A percentile compares a stretch with the other conserved stretches of the same genome.
These are phyloP conservation scores for Danio tinwini DNA, from an alignment of 2,797 vertebrate species.

Conservation along the genomic window DNA sequence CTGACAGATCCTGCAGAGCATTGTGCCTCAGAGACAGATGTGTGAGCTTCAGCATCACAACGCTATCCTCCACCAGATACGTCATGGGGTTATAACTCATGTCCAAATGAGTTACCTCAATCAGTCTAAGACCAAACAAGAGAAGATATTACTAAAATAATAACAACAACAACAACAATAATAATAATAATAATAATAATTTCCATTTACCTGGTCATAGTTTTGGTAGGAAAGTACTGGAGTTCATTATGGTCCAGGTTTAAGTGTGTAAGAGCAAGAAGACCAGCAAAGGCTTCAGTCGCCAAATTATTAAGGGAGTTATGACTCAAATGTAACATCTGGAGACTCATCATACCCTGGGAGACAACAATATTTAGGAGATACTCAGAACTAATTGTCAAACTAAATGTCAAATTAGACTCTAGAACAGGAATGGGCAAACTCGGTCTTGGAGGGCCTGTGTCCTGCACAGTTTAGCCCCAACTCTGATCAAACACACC, in stretches of 20 bases:
- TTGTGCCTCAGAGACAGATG: constrained; percentile 85
- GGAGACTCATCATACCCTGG: constrained; percentile 84
- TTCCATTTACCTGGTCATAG: constrained; percentile 78
- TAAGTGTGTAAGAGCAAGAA: constrained; percentile 83
- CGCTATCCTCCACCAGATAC: constrained; percentile 82
- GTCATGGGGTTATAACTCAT: constrained; percentile 89
- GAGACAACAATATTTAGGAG: constrained; percentile 12
- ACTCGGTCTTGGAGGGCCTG: no score
- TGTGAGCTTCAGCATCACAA: constrained; percentile 83
- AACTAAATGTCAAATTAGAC: not conserved
- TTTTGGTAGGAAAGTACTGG: constrained; percentile 85
- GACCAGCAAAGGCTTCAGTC: constrained; percentile 83
- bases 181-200: not conserved
- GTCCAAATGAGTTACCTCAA: constrained; percentile 78
- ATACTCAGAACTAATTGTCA: not conserved
- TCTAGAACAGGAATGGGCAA: no score
- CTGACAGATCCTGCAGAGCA: constrained; percentile 87
- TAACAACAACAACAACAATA: not conserved
- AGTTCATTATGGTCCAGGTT: constrained; percentile 91
- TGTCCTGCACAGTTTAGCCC: no score
- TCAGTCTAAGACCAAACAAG: constrained; percentile 66
- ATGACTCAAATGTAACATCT: constrained; percentile 85
- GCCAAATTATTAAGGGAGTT: constrained; percentile 90
- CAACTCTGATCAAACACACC: no score
- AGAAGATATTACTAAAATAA: not conserved